Percentiles rank a stretch among this genome's conserved stretches.
phyloP scores from a whole-genome alignment of 2,888 invertebrate genomes.

The Aquatica leii region DNA sequence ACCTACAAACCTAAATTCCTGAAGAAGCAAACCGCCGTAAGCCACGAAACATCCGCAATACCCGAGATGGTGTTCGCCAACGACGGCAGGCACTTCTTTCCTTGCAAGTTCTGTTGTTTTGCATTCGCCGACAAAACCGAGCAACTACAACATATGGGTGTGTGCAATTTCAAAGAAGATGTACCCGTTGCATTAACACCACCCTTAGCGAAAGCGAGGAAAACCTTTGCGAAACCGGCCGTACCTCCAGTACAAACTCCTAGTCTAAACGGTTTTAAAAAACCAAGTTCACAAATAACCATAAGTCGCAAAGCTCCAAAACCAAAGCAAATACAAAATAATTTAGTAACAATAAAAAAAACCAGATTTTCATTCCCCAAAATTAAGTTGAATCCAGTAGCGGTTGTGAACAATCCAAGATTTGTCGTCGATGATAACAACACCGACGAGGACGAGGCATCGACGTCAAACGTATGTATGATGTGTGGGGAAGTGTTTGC shows the following conservation, averaged over 20 bases:
- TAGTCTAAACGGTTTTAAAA: too few species aligned
- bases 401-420: background rate
- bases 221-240: background rate
- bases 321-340: background rate
- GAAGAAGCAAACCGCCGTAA: background rate
- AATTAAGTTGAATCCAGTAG: background rate
- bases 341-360: background rate
- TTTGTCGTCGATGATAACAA: too few species aligned
- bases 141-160: constrained; percentile 34
- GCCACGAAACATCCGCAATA: constrained; percentile 14
- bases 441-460: background rate
- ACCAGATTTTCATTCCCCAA: constrained; percentile 3
- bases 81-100: constrained; percentile 43
- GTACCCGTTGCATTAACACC: background rate
- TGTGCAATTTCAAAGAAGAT: constrained; percentile 16
- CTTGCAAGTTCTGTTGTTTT: constrained; percentile 41
- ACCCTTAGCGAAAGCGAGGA: background rate
- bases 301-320: background rate
- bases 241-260: background rate
- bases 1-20: constrained; percentile 7
- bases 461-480: background rate
- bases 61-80: constrained; percentile 41
- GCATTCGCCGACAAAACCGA: constrained; percentile 42
- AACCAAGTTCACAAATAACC: background rate
- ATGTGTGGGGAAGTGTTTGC: constrained; percentile 6